These are phyloP conservation scores for Drosophila ercepeae DNA, from an alignment of 1,140 invertebrate species.

Conservation along the genomic window DNA sequence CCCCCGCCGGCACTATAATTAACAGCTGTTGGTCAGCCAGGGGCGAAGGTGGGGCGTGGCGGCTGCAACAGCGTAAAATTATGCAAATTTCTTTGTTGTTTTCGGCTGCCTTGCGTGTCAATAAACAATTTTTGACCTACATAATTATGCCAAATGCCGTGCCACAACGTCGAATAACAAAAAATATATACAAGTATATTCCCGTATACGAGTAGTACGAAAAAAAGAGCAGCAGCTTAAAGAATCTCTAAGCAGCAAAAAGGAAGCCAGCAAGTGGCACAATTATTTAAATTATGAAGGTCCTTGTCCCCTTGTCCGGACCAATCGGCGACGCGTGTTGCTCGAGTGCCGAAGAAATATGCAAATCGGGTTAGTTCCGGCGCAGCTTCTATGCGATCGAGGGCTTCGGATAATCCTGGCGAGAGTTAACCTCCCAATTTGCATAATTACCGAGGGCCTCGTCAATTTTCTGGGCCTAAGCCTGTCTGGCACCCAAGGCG, in stretches of 20 bases:
- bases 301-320: conserved; percentile 30
- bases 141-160: conserved; percentile 82
- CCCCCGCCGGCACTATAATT: conserved; percentile 65
- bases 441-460: conserved; percentile 72
- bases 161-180: conserved; percentile 24
- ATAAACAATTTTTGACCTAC: conserved; percentile 83
- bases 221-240: conserved; percentile 1
- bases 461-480: conserved; percentile 28
- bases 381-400: conserved; percentile 64
- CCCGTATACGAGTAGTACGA: background rate
- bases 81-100: conserved; percentile 80
- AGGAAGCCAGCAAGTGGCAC: conserved; percentile 81
- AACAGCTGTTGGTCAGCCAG: conserved; percentile 67
- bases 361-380: conserved; percentile 77
- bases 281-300: conserved; percentile 83
- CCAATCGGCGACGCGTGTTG: conserved; percentile 64
- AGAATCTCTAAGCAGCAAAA: conserved; percentile 78
- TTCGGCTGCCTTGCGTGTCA: conserved; percentile 73
- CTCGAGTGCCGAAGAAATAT: conserved; percentile 64
- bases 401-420: conserved; percentile 63
- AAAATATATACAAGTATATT: conserved; percentile 38
- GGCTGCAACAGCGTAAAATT: conserved; percentile 74
- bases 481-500: conserved; percentile 61
- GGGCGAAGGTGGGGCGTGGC: conserved; percentile 3
- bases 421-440: conserved; percentile 56